Evolutionary conservation across 2,113 vertebrate genomes (phyloP), one percentile per base, ranked within the genome.

Genomic region (Gallinago media): DNA sequence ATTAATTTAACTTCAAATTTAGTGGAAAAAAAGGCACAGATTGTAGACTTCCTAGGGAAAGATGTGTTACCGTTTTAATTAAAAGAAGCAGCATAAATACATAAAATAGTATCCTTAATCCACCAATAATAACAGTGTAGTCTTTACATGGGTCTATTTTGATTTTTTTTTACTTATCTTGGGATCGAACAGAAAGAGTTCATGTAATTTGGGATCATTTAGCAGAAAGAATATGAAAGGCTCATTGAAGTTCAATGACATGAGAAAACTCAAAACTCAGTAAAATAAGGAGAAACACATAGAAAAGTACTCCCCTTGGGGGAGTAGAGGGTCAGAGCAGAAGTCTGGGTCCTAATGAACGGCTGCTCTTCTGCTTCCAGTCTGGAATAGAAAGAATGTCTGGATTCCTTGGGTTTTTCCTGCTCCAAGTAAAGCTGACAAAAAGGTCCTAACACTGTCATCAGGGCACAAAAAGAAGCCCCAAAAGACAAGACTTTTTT

Each of bases 1-100:
- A 66, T 76, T 94, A 82, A 95, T 87, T 75, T 76, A 85, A 78
- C 49, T 79, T 96, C 58, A 84, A 47, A 91, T 91, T 94, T 85
- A 89, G 56, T 18, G 38, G 31, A 9, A 38, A 16, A 38, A 93
- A 80, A 62, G 52, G 58, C 40, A 89, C 55, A 80, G 89, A 80
- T 63, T 96, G 82, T 50, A 86, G 62, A 76, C 40, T 85, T 95
- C 15, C 22, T 75, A 42, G 6, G 25, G 47, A 89, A 91, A 75
- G 27, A 84, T 29, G 17, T 50, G 38, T 47, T 94, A 65, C 20
- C 6, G 26, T 80, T 91, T 83, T 83, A 96, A 96, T 73, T 90
- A 85, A 55, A 1, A 4, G 29, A 50, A 10, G 1, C 31, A 82
- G 55, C 32, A 96, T 46, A 73, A 77, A 82, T 70, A 70, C 38